Percentiles rank a stretch among this genome's conserved stretches.
Conservation (phyloP, 2,797 vertebrate species). For the Balearica regulorum region DNA sequence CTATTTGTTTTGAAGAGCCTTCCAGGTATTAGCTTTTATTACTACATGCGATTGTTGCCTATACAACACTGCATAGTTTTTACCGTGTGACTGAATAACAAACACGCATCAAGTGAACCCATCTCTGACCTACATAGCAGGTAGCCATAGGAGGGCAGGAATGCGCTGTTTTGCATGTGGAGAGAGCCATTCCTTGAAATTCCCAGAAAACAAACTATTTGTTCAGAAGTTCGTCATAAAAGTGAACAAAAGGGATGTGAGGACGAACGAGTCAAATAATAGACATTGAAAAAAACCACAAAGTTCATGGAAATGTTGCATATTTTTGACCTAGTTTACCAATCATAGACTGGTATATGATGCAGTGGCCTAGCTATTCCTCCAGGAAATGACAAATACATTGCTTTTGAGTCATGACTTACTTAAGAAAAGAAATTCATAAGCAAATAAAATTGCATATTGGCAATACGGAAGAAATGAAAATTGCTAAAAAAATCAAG, state of each 20-base stretch:
- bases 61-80: neutral
- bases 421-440: neutral
- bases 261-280: neutral
- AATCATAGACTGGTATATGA: neutral
- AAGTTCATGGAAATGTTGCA: fast-evolving
- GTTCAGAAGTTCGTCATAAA: neutral
- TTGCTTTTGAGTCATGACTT: neutral
- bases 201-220: neutral
- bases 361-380: neutral
- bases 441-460: neutral
- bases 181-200: neutral
- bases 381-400: neutral
- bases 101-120: neutral
- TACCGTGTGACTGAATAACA: neutral
- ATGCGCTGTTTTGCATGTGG: neutral
- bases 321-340: neutral
- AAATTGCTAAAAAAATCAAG: neutral
- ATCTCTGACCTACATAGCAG: neutral
- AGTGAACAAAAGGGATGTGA: neutral
- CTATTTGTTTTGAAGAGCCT: neutral
- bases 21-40: neutral
- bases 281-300: neutral
- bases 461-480: neutral
- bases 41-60: fast-evolving
- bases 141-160: neutral